Percentiles rank a stretch among this genome's conserved stretches.
These are phyloP conservation scores for Sebastes goodei DNA, from an alignment of 2,797 vertebrate species.

Conservation along the genomic window DNA sequence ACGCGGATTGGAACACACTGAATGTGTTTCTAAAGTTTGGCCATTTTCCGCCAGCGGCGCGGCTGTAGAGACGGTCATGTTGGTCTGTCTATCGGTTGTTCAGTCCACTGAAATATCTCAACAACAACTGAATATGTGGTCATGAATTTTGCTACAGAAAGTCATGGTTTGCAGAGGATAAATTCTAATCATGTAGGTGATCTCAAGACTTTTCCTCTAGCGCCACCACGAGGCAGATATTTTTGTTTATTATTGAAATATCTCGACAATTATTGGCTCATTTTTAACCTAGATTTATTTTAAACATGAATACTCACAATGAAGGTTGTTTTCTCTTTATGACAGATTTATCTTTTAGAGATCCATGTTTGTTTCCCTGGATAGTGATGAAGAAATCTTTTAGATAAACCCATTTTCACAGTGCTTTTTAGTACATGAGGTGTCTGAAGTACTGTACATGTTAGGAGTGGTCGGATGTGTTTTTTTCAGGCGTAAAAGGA, in stretches of 20 bases:
- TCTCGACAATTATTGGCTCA: not conserved
- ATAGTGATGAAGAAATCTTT: not conserved
- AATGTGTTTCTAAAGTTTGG: not conserved
- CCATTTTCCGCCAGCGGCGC: not conserved
- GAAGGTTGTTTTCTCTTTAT: not conserved
- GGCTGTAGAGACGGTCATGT: not conserved
- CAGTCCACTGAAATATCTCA: not conserved
- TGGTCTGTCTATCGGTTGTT: not conserved
- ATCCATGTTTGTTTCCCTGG: not conserved
- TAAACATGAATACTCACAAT: not conserved
- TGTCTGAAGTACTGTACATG: not conserved
- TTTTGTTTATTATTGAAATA: not conserved
- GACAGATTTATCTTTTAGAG: not conserved
- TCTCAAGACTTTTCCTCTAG: not conserved
- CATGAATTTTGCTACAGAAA: not conserved
- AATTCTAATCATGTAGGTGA: not conserved
- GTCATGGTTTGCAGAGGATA: not conserved
- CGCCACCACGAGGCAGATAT: not conserved
- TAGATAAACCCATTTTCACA: not conserved
- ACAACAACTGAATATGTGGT: not conserved
- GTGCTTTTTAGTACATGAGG: not conserved
- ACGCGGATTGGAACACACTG: too few species aligned
- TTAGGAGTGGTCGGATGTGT: not conserved
- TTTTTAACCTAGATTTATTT: not conserved
- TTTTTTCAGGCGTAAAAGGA: not conserved